Percentiles rank a stretch among this genome's conserved stretches.
Conservation (phyloP, 2,113 vertebrate species). For the Hypanus sabinus region DNA sequence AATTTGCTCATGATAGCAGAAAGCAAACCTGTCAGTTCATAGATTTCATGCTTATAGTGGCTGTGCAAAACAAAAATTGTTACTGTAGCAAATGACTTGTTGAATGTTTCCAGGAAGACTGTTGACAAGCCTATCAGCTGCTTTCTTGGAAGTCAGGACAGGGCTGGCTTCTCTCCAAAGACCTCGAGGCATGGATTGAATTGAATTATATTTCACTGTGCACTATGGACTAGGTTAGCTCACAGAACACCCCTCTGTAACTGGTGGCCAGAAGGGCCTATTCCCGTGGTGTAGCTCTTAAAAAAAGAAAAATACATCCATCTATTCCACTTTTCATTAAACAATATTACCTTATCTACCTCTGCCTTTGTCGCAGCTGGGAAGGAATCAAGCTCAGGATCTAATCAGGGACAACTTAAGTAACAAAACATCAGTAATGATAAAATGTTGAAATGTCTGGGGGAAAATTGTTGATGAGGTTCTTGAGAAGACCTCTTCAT, state of each 20-base stretch:
- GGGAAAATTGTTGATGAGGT: not conserved
- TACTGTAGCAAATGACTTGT: conserved; percentile 71
- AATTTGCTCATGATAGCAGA: not conserved
- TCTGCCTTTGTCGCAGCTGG: not conserved
- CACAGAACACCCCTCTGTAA: no score
- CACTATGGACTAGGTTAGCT: no score
- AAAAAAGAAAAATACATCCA: no score
- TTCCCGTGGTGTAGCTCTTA: no score
- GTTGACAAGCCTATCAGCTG: conserved; percentile 67
- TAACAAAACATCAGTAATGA: not conserved
- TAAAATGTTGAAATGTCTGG: not conserved
- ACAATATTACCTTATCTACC: not conserved
- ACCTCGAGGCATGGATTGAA: conserved; percentile 34
- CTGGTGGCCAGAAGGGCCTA: no score
- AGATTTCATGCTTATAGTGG: not conserved
- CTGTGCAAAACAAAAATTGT: conserved; percentile 38
- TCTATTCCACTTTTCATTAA: not conserved
- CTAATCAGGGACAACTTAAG: not conserved
- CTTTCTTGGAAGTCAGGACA: conserved; percentile 71
- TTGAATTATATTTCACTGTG: no score
- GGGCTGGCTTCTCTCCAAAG: conserved; percentile 59
- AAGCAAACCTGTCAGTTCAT: not conserved
- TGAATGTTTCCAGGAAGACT: conserved; percentile 77
- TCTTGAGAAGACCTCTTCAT: not conserved
- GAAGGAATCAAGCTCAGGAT: not conserved